phyloP scores from a whole-genome alignment of 2,797 vertebrate species.

The Mionectes olivaceus region DNA sequence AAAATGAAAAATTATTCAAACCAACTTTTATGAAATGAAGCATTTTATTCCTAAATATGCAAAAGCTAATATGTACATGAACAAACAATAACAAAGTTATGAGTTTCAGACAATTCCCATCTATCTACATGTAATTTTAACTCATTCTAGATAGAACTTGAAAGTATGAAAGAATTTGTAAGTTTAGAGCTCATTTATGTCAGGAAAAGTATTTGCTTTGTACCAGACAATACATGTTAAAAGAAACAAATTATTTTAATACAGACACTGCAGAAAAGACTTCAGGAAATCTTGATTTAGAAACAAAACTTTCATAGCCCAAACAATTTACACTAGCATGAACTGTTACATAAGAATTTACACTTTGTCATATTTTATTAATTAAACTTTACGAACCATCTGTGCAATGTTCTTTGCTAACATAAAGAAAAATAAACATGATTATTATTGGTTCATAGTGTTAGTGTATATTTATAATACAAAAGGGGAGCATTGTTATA shows the following conservation, averaged over 20 bases:
- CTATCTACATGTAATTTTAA: not conserved
- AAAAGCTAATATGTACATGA: not conserved
- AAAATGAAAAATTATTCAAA: not conserved
- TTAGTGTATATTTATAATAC: not conserved
- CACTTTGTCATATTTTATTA: constrained; percentile 25
- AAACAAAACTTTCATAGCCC: not conserved
- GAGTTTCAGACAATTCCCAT: not conserved
- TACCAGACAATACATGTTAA: not conserved
- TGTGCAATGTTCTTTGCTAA: not conserved
- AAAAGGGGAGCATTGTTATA: not conserved
- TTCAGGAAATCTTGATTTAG: not conserved
- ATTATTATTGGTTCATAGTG: not conserved
- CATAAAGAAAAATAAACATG: not conserved
- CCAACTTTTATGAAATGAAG: not conserved
- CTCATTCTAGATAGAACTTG: not conserved
- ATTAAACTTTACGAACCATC: constrained; percentile 35
- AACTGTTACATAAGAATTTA: not conserved
- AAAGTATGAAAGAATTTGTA: not conserved
- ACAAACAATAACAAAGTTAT: not conserved
- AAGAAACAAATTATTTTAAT: not conserved
- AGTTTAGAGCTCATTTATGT: not conserved
- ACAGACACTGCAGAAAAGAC: not conserved
- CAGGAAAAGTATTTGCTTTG: not conserved
- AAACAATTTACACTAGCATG: not conserved
- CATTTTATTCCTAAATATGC: not conserved